These are phyloP conservation scores for Gorsachius magnificus DNA, from an alignment of 2,797 vertebrate species.

Conservation along the genomic window DNA sequence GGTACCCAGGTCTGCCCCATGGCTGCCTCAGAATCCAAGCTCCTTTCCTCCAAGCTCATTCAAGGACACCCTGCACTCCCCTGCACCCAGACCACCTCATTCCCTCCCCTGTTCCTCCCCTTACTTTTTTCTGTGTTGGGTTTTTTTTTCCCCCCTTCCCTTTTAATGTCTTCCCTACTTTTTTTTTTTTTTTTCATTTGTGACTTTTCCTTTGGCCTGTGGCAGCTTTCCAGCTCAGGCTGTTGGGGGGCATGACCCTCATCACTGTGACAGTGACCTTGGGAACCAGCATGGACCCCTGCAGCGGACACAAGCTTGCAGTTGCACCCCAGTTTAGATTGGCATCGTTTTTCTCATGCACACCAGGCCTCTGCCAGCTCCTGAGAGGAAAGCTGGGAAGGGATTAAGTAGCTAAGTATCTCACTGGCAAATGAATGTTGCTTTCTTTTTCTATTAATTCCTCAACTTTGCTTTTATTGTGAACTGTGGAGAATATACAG, in stretches of 20 bases:
- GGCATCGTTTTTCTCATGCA: not conserved
- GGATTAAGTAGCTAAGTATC: conserved; percentile 30
- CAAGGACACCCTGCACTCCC: not conserved
- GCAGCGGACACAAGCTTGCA: fast-evolving
- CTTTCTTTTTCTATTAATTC: conserved; percentile 7
- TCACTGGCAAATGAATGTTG: not conserved
- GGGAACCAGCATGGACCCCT: not conserved
- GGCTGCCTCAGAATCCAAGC: not conserved
- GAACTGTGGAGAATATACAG: not conserved
- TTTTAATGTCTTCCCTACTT: not conserved
- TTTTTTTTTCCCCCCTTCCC: not conserved
- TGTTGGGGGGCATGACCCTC: not conserved
- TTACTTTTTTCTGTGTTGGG: not conserved
- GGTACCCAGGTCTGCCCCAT: not conserved
- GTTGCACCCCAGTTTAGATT: not conserved
- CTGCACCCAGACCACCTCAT: not conserved
- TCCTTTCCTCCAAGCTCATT: not conserved
- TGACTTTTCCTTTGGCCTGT: not conserved
- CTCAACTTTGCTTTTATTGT: not conserved
- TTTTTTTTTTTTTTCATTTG: not conserved
- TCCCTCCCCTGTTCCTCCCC: not conserved
- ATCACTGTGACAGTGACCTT: not conserved
- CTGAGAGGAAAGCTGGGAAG: not conserved
- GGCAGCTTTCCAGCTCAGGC: not conserved
- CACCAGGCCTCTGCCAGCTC: not conserved